These are phyloP conservation scores for Drosophila lini DNA, from an alignment of 1,140 invertebrate genomes.

Conservation along the genomic window DNA sequence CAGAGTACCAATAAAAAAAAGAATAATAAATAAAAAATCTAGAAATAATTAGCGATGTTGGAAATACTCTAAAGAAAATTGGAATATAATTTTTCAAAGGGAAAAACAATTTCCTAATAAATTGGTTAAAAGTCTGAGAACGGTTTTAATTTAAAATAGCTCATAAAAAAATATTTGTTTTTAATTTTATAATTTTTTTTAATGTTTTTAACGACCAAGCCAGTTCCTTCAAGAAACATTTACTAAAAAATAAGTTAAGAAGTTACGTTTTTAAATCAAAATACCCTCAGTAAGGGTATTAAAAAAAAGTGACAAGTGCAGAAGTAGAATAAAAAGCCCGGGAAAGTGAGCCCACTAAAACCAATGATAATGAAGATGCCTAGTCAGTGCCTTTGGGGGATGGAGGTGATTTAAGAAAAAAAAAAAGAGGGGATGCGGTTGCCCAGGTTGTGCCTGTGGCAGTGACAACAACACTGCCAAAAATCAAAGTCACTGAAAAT, in stretches of 20 bases:
- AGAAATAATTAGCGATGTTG: neutral
- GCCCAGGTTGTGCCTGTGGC: slow-evolving; percentile 17
- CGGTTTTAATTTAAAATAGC: too few relatives aligned
- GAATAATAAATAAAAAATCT: neutral
- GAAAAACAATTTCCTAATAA: too few relatives aligned
- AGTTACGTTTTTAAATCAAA: too few relatives aligned
- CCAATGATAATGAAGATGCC: slow-evolving; percentile 76
- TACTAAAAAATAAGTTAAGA: too few relatives aligned
- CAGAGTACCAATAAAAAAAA: slow-evolving; percentile 50
- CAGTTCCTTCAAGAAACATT: too few relatives aligned
- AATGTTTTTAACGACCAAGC: too few relatives aligned
- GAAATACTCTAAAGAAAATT: neutral
- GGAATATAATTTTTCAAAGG: too few relatives aligned
- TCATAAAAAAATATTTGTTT: too few relatives aligned
- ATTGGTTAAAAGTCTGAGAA: too few relatives aligned
- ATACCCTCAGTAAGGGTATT: neutral
- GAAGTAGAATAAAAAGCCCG: slow-evolving; percentile 39
- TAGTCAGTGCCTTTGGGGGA: slow-evolving; percentile 53
- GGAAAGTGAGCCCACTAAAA: slow-evolving; percentile 27
- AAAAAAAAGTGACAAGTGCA: slow-evolving; percentile 64
- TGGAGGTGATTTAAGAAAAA: neutral
- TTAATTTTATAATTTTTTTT: too few relatives aligned
- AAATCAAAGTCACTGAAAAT: slow-evolving; percentile 82
- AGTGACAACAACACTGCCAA: slow-evolving; percentile 48
- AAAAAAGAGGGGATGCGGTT: neutral